phyloP scores from a whole-genome alignment of 2,888 invertebrate species.

The Nemapogon koenigi region DNA sequence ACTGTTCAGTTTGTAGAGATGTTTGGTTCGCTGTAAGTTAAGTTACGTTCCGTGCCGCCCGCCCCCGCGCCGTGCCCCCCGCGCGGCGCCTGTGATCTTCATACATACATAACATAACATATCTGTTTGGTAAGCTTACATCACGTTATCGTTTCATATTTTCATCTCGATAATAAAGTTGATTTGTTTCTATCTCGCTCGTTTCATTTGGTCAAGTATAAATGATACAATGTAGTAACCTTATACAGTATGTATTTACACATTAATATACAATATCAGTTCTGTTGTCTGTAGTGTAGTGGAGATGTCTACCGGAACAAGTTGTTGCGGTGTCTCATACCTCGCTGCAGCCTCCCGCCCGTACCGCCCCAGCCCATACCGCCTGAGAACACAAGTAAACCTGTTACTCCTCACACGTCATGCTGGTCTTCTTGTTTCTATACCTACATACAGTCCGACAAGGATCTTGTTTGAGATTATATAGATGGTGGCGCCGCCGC shows the following conservation, averaged over 20 bases:
- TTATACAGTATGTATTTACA: too few species aligned
- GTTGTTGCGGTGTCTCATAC: neutral
- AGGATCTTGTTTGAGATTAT: too few species aligned
- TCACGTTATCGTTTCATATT: conserved; percentile 24
- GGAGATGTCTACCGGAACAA: too few species aligned
- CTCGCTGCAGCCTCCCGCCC: neutral
- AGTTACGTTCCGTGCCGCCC: conserved; percentile 12
- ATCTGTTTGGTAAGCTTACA: conserved; percentile 56
- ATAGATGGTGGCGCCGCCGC: too few species aligned
- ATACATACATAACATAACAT: conserved; percentile 26
- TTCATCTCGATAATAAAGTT: conserved; percentile 65
- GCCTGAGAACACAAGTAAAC: conserved; percentile 23
- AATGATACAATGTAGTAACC: too few species aligned
- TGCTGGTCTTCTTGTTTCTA: too few species aligned
- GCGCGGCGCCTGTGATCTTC: conserved; percentile 19
- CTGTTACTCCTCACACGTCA: neutral
- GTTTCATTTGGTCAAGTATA: too few species aligned
- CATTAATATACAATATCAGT: neutral
- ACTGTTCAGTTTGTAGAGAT: too few species aligned
- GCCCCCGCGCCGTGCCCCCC: conserved; percentile 20
- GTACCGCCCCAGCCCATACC: conserved; percentile 48
- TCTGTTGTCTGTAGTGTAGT: neutral
- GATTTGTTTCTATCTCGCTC: conserved; percentile 65
- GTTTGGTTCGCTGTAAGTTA: neutral
- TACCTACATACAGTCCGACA: too few species aligned